Evolutionary conservation across 2,113 vertebrate species (phyloP).

Genomic region (Chitala chitala): DNA sequence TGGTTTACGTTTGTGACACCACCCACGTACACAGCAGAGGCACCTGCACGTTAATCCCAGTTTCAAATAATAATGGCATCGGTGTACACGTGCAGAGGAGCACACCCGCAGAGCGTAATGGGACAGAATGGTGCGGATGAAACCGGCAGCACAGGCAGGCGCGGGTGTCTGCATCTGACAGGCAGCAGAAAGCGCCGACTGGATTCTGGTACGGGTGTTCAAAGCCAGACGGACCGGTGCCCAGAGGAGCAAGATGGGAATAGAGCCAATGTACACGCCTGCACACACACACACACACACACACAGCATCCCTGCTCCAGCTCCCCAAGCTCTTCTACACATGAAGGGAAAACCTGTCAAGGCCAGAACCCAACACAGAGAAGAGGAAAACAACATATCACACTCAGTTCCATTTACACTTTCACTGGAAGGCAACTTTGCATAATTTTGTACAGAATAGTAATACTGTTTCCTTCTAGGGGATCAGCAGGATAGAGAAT

Average conservation of each 20-base stretch:
- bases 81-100: background rate
- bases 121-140: background rate
- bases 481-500: too few species aligned
- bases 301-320: background rate
- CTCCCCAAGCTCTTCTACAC: background rate
- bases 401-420: too few species aligned
- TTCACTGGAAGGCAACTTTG: background rate
- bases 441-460: too few species aligned
- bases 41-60: background rate
- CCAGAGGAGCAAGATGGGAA: background rate
- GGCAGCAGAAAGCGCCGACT: background rate
- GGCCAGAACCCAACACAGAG: too few species aligned
- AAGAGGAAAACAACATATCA: too few species aligned
- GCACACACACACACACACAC: background rate
- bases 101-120: background rate
- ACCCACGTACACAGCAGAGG: background rate
- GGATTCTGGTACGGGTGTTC: background rate
- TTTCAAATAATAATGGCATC: background rate
- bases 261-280: background rate
- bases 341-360: too few species aligned
- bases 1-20: too few species aligned
- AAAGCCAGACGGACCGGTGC: constrained; percentile 1
- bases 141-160: background rate
- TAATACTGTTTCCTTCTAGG: too few species aligned
- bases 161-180: background rate